These are phyloP conservation scores for Streblospio benedicti DNA, from an alignment of 1,140 invertebrate species.

Conservation along the genomic window DNA sequence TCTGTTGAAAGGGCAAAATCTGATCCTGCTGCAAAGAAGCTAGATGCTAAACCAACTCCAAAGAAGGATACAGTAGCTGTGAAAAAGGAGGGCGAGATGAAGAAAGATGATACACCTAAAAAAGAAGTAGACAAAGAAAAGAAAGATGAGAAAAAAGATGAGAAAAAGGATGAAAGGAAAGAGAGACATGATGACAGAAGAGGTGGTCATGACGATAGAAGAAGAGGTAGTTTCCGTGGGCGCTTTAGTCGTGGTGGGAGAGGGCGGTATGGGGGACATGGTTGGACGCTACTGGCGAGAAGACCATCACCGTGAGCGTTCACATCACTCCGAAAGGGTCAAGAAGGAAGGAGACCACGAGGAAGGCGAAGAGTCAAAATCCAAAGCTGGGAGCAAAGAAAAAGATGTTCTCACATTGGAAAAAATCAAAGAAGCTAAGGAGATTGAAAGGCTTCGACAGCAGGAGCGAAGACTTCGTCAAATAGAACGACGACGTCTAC, in stretches of 20 bases:
- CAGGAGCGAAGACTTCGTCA: conserved; percentile 66
- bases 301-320: not conserved
- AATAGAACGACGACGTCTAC: conserved; percentile 60
- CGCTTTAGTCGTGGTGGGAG: too few relatives aligned
- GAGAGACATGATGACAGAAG: conserved; percentile 44
- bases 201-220: not conserved
- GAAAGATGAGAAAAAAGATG: conserved; percentile 15
- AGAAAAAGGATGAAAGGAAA: conserved; percentile 30
- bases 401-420: conserved; percentile 40
- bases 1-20: conserved; percentile 85
- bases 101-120: conserved; percentile 19
- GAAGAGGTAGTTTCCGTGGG: too few relatives aligned
- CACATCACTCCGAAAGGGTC: conserved; percentile 13
- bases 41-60: too few relatives aligned
- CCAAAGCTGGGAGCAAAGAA: conserved; percentile 6
- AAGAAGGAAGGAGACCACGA: too few relatives aligned
- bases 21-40: too few relatives aligned
- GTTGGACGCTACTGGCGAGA: too few relatives aligned
- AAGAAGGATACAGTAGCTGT: too few relatives aligned
- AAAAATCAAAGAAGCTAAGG: conserved; percentile 61
- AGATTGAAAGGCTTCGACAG: conserved; percentile 66
- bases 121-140: conserved; percentile 11
- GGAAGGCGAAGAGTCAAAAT: not conserved
- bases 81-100: conserved; percentile 22
- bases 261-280: too few relatives aligned